Conservation (phyloP, 1,140 invertebrate genomes). For the Papilio polytes region DNA sequence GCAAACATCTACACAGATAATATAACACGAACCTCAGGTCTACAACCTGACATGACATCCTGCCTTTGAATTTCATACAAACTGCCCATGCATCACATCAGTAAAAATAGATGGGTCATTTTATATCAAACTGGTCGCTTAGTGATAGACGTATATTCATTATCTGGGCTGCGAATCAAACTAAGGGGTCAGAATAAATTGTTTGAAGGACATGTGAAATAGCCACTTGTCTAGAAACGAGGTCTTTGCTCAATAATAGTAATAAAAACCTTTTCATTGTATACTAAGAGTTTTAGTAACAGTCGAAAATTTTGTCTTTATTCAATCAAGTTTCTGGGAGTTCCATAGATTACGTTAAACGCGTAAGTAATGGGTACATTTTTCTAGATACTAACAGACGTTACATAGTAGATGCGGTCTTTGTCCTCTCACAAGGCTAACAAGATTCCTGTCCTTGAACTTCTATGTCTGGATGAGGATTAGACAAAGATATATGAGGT, state of each 20-base stretch:
- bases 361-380: not conserved
- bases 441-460: not conserved
- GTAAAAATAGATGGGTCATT: not conserved
- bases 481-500: too few species aligned
- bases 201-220: constrained; percentile 5
- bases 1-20: not conserved
- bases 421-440: not conserved
- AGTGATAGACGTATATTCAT: not conserved
- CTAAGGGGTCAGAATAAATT: not conserved
- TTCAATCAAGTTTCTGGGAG: not conserved
- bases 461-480: not conserved
- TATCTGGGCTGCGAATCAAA: not conserved
- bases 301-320: not conserved
- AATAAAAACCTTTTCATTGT: not conserved
- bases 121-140: not conserved
- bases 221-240: not conserved
- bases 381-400: not conserved
- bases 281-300: not conserved
- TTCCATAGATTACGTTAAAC: not conserved
- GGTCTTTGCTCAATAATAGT: not conserved
- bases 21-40: not conserved
- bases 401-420: not conserved
- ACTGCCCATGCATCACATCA: not conserved
- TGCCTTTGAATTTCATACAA: not conserved
- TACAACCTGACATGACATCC: not conserved